These are phyloP conservation scores for Noctua janthina DNA, from an alignment of 2,888 invertebrate species.

Conservation along the genomic window DNA sequence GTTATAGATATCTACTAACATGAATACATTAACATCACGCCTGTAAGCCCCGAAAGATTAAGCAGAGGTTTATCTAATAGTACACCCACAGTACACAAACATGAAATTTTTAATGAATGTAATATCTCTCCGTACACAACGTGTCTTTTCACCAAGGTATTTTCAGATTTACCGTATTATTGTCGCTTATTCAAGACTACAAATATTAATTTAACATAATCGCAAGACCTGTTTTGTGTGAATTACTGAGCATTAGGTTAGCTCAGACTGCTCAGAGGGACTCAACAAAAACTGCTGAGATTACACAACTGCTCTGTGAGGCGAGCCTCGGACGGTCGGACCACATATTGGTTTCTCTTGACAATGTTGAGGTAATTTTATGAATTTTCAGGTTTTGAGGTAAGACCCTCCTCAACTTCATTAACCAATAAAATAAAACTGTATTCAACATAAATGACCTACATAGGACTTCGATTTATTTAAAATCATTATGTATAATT, in stretches of 20 bases:
- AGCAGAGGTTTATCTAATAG: not conserved
- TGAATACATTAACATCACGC: not conserved
- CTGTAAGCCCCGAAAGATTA: not conserved
- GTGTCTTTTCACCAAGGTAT: not conserved
- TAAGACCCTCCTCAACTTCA: not conserved
- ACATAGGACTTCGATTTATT: not conserved
- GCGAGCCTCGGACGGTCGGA: constrained; percentile 15
- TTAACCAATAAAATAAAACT: not conserved
- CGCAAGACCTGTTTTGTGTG: constrained; percentile 24
- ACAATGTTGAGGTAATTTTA: not conserved
- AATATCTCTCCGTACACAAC: not conserved
- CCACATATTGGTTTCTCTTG: constrained; percentile 10
- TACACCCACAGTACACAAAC: not conserved
- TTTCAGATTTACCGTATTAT: not conserved
- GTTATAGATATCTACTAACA: not conserved
- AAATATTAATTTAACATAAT: constrained; percentile 13
- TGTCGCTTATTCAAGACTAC: not conserved
- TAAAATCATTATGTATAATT: not conserved
- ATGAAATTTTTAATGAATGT: not conserved
- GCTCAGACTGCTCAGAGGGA: not conserved
- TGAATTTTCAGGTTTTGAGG: not conserved
- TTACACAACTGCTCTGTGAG: constrained; percentile 21
- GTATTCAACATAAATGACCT: not conserved
- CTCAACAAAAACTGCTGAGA: constrained; percentile 36
- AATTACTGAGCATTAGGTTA: constrained; percentile 26